phyloP scores from a whole-genome alignment of 2,113 vertebrate genomes.

The Perca fluviatilis region DNA sequence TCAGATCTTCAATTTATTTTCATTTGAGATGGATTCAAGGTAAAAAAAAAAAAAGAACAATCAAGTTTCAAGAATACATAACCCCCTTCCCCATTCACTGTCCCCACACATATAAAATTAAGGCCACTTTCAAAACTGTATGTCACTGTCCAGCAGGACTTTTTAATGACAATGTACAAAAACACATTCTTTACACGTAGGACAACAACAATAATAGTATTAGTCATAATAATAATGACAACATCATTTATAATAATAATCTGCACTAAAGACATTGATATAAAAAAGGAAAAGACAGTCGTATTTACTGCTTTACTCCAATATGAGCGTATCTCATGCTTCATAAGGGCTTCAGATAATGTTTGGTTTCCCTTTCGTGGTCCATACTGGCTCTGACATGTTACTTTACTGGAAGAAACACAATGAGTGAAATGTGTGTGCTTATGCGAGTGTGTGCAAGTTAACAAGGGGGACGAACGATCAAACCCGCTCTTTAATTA shows the following conservation, averaged over 20 bases:
- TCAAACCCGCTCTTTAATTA: constrained; percentile 36
- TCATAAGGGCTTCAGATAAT: constrained; percentile 41
- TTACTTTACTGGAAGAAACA: constrained; percentile 60
- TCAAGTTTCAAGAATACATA: constrained; percentile 81
- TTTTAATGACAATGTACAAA: constrained; percentile 85
- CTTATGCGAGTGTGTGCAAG: constrained; percentile 45
- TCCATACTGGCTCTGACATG: constrained; percentile 69
- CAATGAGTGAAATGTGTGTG: constrained; percentile 44
- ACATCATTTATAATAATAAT: constrained; percentile 75
- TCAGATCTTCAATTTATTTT: constrained; percentile 83
- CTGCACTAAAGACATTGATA: constrained; percentile 65
- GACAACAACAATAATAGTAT: constrained; percentile 83
- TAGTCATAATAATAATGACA: constrained; percentile 82
- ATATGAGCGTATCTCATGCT: constrained; percentile 48
- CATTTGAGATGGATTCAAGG: constrained; percentile 77
- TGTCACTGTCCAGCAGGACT: constrained; percentile 89
- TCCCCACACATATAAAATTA: constrained; percentile 84
- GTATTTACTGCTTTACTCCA: constrained; percentile 54
- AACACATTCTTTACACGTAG: constrained; percentile 81
- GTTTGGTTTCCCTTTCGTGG: constrained; percentile 61
- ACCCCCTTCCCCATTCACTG: constrained; percentile 80
- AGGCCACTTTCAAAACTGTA: constrained; percentile 83
- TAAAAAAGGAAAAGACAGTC: constrained; percentile 58
- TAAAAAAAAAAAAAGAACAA: constrained; percentile 75
- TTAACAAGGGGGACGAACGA: constrained; percentile 29